phyloP scores from a whole-genome alignment of 2,888 invertebrate species.

The Brenthis ino region DNA sequence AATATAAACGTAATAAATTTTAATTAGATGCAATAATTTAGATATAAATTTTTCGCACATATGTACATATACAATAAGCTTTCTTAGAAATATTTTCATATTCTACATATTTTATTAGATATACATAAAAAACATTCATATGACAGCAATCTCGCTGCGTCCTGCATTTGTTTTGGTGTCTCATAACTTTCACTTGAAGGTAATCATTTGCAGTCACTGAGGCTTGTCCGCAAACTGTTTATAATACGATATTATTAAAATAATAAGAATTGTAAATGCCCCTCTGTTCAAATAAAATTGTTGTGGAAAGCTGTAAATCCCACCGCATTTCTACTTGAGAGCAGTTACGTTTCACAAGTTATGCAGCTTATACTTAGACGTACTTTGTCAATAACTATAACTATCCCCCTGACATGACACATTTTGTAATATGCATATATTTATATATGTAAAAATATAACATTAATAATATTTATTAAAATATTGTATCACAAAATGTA shows the following conservation, averaged over 20 bases:
- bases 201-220: conserved; percentile 54
- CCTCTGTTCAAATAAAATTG: conserved; percentile 47
- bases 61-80: too few relatives aligned
- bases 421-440: neutral
- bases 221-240: conserved; percentile 51
- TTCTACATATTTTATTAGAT: neutral
- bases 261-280: conserved; percentile 48
- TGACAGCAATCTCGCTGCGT: conserved; percentile 47
- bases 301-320: conserved; percentile 51
- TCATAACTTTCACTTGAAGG: conserved; percentile 57
- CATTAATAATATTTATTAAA: too few relatives aligned
- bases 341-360: conserved; percentile 26
- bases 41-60: too few relatives aligned
- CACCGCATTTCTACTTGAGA: conserved; percentile 41
- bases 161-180: conserved; percentile 48
- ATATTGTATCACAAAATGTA: too few relatives aligned
- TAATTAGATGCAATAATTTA: too few relatives aligned
- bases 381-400: neutral
- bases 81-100: neutral
- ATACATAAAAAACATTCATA: conserved; percentile 31
- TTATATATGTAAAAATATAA: neutral
- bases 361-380: conserved; percentile 1
- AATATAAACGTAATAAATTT: too few relatives aligned
- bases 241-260: conserved; percentile 54
- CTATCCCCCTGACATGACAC: neutral